Evolutionary conservation across 2,113 vertebrate genomes (phyloP).

Genomic region (Bubo scandiacus): DNA sequence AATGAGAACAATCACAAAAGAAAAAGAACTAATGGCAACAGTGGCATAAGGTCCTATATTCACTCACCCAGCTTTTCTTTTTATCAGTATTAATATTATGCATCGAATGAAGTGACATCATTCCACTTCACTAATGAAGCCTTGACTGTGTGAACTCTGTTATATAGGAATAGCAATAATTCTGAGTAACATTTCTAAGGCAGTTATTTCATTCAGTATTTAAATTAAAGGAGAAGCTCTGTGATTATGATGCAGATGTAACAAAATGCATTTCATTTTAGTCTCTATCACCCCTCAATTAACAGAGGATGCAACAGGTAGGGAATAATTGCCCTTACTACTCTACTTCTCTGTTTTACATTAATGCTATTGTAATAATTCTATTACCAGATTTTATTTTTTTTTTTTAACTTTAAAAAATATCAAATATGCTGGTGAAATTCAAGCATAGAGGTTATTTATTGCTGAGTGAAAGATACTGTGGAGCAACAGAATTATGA

Average conservation of each 20-base stretch:
- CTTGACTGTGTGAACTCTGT: background rate
- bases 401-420: background rate
- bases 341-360: slow-evolving; percentile 10
- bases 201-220: background rate
- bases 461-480: background rate
- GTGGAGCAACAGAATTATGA: background rate
- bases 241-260: background rate
- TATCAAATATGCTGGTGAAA: background rate
- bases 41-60: background rate
- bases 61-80: background rate
- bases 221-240: slow-evolving; percentile 29
- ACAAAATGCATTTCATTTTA: slow-evolving; percentile 16
- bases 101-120: background rate
- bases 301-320: background rate
- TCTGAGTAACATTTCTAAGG: background rate
- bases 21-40: background rate
- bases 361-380: background rate
- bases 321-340: background rate
- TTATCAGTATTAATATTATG: background rate
- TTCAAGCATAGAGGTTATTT: background rate
- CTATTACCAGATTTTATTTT: background rate
- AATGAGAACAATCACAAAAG: background rate
- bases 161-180: background rate
- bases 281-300: background rate
- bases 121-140: background rate